phyloP scores from a whole-genome alignment of 2,113 vertebrate genomes.

The Chaetodon auriga region DNA sequence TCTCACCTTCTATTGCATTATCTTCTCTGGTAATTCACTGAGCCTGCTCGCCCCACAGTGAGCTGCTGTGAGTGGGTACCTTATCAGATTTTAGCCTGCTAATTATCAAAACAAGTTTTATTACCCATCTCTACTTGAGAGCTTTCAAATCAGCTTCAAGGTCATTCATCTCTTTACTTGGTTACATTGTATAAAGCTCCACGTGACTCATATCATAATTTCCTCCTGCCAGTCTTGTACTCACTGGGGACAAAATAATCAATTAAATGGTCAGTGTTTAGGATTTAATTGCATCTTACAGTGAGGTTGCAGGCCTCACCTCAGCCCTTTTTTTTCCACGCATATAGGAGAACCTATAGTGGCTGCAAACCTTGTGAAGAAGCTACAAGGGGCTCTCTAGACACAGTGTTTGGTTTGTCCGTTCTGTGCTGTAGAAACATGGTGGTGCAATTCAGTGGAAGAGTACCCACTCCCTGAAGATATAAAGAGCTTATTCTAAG shows the following conservation, averaged over 20 bases:
- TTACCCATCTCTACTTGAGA: slow-evolving; percentile 20
- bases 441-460: no score
- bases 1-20: slow-evolving; percentile 51
- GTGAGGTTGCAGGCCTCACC: no score
- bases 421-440: no score
- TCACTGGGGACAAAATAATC: neutral
- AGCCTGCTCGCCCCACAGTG: neutral
- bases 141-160: slow-evolving; percentile 47
- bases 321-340: no score
- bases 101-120: slow-evolving; percentile 57
- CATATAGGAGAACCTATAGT: no score
- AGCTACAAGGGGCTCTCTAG: no score
- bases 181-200: slow-evolving; percentile 9
- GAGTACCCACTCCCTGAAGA: no score
- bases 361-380: no score
- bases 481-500: no score
- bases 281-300: no score
- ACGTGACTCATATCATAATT: neutral
- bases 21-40: slow-evolving; percentile 51
- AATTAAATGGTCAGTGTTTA: neutral
- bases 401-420: no score
- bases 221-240: neutral
- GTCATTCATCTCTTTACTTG: slow-evolving; percentile 13
- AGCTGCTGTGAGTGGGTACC: slow-evolving; percentile 36
- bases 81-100: slow-evolving; percentile 58